Percentiles rank a stretch among this genome's conserved stretches.
These are phyloP conservation scores for Tragelaphus imberbis DNA, from an alignment of 2,113 vertebrate genomes.

Conservation along the genomic window DNA sequence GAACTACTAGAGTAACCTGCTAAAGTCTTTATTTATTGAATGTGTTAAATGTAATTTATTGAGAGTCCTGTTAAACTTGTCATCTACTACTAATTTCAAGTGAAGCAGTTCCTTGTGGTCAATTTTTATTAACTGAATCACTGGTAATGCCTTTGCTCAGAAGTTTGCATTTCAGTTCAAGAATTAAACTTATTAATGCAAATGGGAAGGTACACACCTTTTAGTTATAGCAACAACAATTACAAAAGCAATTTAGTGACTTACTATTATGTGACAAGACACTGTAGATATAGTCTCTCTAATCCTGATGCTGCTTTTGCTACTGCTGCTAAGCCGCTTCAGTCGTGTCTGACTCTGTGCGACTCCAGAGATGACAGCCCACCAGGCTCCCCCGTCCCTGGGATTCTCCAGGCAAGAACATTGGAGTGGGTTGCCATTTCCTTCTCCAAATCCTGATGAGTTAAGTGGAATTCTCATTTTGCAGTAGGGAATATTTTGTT, in stretches of 20 bases:
- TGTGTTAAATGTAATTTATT: conserved; percentile 4
- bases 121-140: not conserved
- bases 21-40: not conserved
- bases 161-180: not conserved
- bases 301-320: not conserved
- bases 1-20: not conserved
- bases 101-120: not conserved
- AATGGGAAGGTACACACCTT: not conserved
- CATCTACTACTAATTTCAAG: not conserved
- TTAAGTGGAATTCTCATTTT: not conserved
- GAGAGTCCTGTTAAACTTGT: not conserved
- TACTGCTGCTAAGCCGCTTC: no score
- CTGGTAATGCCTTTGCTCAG: conserved; percentile 14
- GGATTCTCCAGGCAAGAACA: no score
- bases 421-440: no score
- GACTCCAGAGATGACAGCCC: no score
- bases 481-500: not conserved
- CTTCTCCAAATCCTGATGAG: not conserved
- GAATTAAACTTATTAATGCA: not conserved
- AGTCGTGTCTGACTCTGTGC: no score
- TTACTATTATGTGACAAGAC: not conserved
- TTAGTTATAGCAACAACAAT: not conserved
- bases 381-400: no score
- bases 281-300: not conserved
- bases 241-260: not conserved